Percentiles rank a stretch among this genome's conserved stretches.
phyloP scores from a whole-genome alignment of 2,113 vertebrate genomes.

The Notarius lentiginosus region DNA sequence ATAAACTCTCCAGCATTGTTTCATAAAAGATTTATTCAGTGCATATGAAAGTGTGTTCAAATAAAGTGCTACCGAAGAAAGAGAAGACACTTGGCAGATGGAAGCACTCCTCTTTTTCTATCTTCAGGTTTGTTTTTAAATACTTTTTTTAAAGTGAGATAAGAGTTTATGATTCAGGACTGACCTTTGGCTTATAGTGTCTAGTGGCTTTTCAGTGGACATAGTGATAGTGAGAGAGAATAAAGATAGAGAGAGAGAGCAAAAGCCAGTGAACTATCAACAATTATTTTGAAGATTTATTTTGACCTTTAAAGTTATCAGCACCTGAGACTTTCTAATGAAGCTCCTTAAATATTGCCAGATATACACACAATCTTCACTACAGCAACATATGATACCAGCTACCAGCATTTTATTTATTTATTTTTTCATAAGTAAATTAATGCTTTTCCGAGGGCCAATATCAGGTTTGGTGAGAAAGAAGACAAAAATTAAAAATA shows the following conservation, averaged over 20 bases:
- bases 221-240: not conserved
- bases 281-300: slow-evolving; percentile 27
- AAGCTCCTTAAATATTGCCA: slow-evolving; percentile 43
- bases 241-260: not conserved
- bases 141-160: slow-evolving; percentile 30
- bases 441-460: not conserved
- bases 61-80: not conserved
- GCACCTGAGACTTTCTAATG: slow-evolving; percentile 45
- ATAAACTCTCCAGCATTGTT: too few species aligned
- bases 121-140: slow-evolving; percentile 30
- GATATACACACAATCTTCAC: slow-evolving; percentile 7
- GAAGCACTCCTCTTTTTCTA: not conserved
- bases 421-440: not conserved
- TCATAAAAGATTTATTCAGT: too few species aligned
- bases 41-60: not conserved
- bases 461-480: not conserved
- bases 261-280: slow-evolving; percentile 10
- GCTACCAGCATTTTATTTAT: not conserved
- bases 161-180: slow-evolving; percentile 41
- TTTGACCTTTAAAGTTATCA: slow-evolving; percentile 50
- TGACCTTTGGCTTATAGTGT: slow-evolving; percentile 52
- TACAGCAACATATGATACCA: slow-evolving; percentile 18
- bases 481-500: too few species aligned
- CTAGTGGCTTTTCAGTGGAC: slow-evolving; percentile 38
- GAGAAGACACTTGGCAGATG: not conserved